A percentile compares a stretch with the other conserved stretches of the same genome.
Evolutionary conservation across 2,113 vertebrate genomes (phyloP).

Genomic region (Centropristis striata): DNA sequence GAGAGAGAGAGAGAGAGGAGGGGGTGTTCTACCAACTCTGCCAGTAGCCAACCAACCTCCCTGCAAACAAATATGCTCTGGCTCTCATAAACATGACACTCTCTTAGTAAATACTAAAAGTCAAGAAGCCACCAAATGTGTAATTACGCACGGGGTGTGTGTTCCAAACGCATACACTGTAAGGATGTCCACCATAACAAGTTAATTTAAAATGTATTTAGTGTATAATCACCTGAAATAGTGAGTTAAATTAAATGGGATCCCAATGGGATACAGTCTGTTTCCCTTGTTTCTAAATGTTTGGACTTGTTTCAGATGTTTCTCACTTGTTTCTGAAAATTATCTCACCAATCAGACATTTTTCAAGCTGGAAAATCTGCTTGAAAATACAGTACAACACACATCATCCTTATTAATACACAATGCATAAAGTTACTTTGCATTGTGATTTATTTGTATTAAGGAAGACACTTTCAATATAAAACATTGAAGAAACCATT

Average conservation of each 20-base stretch:
- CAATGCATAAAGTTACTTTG: not conserved
- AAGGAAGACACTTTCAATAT: not conserved
- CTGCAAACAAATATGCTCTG: conserved; percentile 80
- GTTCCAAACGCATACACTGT: conserved; percentile 9
- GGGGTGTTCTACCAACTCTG: conserved; percentile 77
- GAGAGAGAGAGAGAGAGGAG: conserved; percentile 56
- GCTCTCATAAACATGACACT: conserved; percentile 76
- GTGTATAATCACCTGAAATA: not conserved
- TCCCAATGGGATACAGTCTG: not conserved
- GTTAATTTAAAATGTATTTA: conserved; percentile 5
- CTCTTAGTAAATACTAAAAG: conserved; percentile 70
- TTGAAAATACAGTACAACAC: too few relatives aligned
- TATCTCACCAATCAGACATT: not conserved
- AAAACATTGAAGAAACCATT: not conserved
- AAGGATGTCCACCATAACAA: not conserved
- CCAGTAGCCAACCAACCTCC: conserved; percentile 72
- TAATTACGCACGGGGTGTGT: conserved; percentile 45
- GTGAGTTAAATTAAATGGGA: not conserved
- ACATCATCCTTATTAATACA: not conserved
- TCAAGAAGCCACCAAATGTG: conserved; percentile 54
- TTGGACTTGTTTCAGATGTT: not conserved
- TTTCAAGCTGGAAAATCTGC: not conserved
- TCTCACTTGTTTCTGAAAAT: not conserved
- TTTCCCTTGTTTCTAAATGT: not conserved
- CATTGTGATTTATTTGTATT: not conserved